These are phyloP conservation scores for Molorchus minor DNA, from an alignment of 2,888 invertebrate genomes.

Conservation along the genomic window DNA sequence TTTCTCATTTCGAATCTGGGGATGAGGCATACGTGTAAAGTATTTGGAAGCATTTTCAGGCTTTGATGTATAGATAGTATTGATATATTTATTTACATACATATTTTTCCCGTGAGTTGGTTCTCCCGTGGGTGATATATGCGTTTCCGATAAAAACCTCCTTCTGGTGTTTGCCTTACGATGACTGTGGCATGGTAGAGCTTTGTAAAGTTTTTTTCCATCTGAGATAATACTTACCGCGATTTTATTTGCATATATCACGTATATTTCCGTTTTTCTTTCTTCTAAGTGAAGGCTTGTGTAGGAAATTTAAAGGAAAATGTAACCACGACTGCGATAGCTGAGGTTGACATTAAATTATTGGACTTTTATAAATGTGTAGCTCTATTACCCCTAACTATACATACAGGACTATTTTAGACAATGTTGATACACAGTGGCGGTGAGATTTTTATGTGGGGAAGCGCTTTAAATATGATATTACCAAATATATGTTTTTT, in stretches of 20 bases:
- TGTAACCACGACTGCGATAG: neutral
- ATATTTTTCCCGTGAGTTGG: conserved; percentile 41
- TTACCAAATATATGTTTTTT: too few relatives aligned
- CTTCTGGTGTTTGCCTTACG: conserved; percentile 30
- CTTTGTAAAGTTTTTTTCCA: conserved; percentile 6
- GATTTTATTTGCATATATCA: conserved; percentile 20
- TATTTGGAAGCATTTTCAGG: conserved; percentile 25
- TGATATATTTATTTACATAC: conserved; percentile 44
- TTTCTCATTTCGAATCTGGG: conserved; percentile 13
- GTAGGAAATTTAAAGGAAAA: neutral
- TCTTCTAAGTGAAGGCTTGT: neutral
- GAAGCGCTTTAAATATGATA: too few relatives aligned
- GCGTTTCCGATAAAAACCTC: conserved; percentile 35
- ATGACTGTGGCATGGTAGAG: conserved; percentile 15
- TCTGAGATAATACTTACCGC: conserved; percentile 15
- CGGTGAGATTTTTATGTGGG: too few relatives aligned
- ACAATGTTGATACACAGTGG: too few relatives aligned
- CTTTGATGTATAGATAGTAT: conserved; percentile 33
- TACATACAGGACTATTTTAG: too few relatives aligned
- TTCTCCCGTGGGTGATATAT: conserved; percentile 41
- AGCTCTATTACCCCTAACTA: too few relatives aligned
- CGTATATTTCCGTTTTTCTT: neutral
- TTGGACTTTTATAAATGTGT: too few relatives aligned
- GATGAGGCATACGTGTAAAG: conserved; percentile 13
- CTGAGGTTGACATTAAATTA: neutral